Evolutionary conservation across 1,140 invertebrate species (phyloP).

Genomic region (Hetaerina americana): DNA sequence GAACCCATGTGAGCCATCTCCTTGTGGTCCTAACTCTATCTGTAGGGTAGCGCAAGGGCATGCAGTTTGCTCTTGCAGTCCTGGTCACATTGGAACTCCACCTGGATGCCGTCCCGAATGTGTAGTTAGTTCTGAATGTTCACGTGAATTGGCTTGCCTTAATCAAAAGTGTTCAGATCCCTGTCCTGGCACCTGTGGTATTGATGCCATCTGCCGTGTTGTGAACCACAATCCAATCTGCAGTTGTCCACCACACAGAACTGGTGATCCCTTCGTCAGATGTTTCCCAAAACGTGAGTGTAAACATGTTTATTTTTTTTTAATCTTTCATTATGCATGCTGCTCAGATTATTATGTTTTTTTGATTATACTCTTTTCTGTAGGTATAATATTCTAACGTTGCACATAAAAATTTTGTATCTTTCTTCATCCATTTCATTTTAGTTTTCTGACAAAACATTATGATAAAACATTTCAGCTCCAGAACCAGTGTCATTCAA

Average conservation of each 20-base stretch:
- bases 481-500: neutral
- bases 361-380: neutral
- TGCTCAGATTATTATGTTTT: neutral
- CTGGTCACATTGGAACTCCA: constrained; percentile 60
- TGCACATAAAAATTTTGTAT: neutral
- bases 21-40: constrained; percentile 67
- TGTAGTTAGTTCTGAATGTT: constrained; percentile 62
- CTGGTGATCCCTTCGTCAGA: constrained; percentile 70
- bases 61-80: constrained; percentile 64
- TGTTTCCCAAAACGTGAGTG: constrained; percentile 56
- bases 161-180: constrained; percentile 69
- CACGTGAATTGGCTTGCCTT: constrained; percentile 56
- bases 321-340: neutral
- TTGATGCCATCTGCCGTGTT: constrained; percentile 63
- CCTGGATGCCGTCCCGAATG: constrained; percentile 67
- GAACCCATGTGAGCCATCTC: constrained; percentile 63
- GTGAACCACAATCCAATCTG: constrained; percentile 76
- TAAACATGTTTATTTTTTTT: neutral
- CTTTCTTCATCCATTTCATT: neutral
- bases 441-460: neutral
- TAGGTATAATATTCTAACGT: neutral
- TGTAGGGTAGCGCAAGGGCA: constrained; percentile 53
- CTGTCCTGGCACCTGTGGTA: constrained; percentile 63
- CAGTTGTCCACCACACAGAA: constrained; percentile 54
- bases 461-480: neutral